Base-by-base conservation (phyloP, 2,113 vertebrate genomes). In the Paraplagusia blochii region DNA sequence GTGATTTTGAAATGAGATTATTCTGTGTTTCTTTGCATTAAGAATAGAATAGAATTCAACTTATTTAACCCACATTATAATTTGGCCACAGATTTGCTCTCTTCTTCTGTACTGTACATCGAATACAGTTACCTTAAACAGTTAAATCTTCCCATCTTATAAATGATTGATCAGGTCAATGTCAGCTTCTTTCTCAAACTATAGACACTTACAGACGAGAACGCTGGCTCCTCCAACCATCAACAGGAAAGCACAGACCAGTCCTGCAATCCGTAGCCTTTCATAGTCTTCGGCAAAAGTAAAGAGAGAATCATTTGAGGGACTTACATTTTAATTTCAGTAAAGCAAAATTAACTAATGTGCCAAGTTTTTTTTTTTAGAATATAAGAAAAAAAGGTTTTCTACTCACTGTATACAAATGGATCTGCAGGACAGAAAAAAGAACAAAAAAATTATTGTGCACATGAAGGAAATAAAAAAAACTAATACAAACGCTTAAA, bases 361-460 rank as follows among this genome's bases (percentile, higher is more conserved):
- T 45, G 5, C 11, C 12, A 38, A 10, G 36, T 11, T 38, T 40
- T 40, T 10, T 5, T 38, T 59, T 16, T n/a, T 34, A 9, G 44
- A 4, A 48, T 57, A 44, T 16, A 50, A 9, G 19, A 58, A 34
- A 45, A 46, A 63, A 19, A 8, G 22, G 18, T 6, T 8, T 58
- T 8, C 34, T 7, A 89, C 90, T 91, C 81, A 92, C 90, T 90
- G 85, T 92, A 92, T 78, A 76, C 67, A 76, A 92, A 92, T 40
- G 90, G 66, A 76, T 87, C 90, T 92, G 72, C 19, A 68, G 29
- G 22, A 53, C 34, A 65, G 19, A 55, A 2, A 53, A 36, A 11
- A 56, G 9, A 14, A 55, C 40, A 36, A 38, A 14, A n/a, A 39
- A 12, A 36, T 29, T 29, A 29, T 29, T 6, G 22, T 29, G 22